Base-by-base conservation (phyloP, 1,140 invertebrate species). In the Gryon sp. region DNA sequence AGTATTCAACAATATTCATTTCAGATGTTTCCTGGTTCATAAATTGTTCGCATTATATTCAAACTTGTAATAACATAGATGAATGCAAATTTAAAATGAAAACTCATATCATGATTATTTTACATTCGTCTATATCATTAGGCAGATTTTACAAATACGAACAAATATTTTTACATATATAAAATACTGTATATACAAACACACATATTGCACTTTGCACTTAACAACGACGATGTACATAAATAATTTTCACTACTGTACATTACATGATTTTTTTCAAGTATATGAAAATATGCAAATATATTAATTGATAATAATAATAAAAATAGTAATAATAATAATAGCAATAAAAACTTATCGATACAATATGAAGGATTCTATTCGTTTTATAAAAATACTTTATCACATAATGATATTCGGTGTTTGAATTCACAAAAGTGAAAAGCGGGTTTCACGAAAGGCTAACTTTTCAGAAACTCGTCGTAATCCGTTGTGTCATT, bases 401-500 rank as follows among this genome's bases (percentile, higher is more conserved):
- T 59, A 52, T 59, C 65, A 68, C 43, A 68, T 32, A 1, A 62
- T 12, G 15, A 8, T 24, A 38, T 41, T 50, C 12, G 5, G 12
- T 7, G 11, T 14, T 5, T n/a, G 41, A 45, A 40, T 3, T 18
- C 7, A 18, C 11, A 4, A 14, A n/a, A n/a, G n/a, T n/a, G n/a
- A n/a, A n/a, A n/a, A n/a, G n/a, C n/a, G n/a, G n/a, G n/a, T n/a
- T n/a, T n/a, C n/a, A n/a, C n/a, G 4, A 40, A 59, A 32, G 14
- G 55, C 48, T 79, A 79, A 73, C 77, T 79, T 41, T 90, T 89
- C n/a, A 91, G 79, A 82, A 91, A 91, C 75, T 91, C 87, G 69
- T 91, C 88, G 41, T 90, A 86, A 43, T 89, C 90, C 52, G 90
- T 85, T 16, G 88, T 86, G 66, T 90, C 90, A 6, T 84, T 77